Base-by-base conservation (phyloP, 2,888 invertebrate genomes). In the Sesia apiformis region DNA sequence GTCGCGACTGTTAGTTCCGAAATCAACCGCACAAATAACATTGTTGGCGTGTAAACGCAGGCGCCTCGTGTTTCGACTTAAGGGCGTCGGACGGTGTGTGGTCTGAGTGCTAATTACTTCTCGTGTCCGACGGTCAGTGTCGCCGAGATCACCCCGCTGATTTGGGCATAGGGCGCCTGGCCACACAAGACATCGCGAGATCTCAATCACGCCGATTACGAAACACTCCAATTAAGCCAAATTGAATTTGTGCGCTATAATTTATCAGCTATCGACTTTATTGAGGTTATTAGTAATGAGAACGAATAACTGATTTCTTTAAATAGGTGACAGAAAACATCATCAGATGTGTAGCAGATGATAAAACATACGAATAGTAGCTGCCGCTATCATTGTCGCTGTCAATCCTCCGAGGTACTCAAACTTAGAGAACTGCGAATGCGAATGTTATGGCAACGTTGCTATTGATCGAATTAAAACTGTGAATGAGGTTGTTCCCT, bases 161-260 rank as follows among this genome's bases (percentile, higher is more conserved):
- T 77, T 78, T 71, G 73, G 73, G 70, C 74, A 73, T 69, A 70
- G 74, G 62, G 60, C 62, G 61, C 58, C 54, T 57, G 68, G 70
- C 72, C 67, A 65, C 71, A 70, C 70, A 67, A 62, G 63, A 57
- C 63, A 63, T 63, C 64, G 64, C 66, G 49, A 61, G 79, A 81
- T 80, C 75, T 70, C 72, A 70, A 76, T 78, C 74, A 60, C 58
- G 59, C 57, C 8, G 76, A 77, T 81, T 81, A 69, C 64, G 72
- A 77, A 81, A 78, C 73, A 66, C 70, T 60, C 84, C 84, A 82
- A 85, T 85, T 84, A 85, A 75, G 77, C 82, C 62, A 78, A 78
- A 82, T 78, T 74, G 77, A 80, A 77, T 75, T 79, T 65, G 70
- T 68, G 64, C 65, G 61, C 69, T 64, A 73, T 74, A 74, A 82